Evolutionary conservation across 2,797 vertebrate genomes (phyloP).

Genomic region (Micrastur ruficollis): DNA sequence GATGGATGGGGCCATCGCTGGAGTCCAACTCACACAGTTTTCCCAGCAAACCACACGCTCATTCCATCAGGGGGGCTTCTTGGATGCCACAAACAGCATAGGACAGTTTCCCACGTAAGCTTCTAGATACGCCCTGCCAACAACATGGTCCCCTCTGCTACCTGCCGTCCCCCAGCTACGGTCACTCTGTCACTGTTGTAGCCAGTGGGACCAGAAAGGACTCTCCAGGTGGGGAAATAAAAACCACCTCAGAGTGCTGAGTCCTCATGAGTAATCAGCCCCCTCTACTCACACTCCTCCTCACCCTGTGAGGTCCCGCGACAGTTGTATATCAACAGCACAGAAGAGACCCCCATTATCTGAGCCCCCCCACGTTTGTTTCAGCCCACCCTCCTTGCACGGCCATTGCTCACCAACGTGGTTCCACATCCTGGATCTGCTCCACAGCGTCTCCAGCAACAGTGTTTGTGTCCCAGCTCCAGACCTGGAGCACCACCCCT

Average conservation of each 20-base stretch:
- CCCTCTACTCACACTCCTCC: background rate
- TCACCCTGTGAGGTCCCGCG: background rate
- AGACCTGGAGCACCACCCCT: background rate
- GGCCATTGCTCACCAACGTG: fast-evolving
- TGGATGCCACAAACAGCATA: background rate
- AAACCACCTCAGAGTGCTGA: background rate
- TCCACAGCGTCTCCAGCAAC: background rate
- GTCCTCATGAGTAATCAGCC: background rate
- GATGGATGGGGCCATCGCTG: background rate
- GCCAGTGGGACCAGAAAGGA: background rate
- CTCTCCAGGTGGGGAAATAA: background rate
- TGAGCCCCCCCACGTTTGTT: fast-evolving
- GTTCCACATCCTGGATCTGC: background rate
- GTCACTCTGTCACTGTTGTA: background rate
- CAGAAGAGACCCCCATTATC: background rate
- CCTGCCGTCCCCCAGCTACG: fast-evolving
- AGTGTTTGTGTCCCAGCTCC: background rate
- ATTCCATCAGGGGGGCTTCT: background rate
- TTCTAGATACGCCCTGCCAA: background rate
- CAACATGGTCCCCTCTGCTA: background rate
- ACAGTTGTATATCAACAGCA: background rate
- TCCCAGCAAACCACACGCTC: background rate
- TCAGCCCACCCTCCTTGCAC: background rate
- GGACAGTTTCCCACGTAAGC: background rate
- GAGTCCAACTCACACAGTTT: background rate